phyloP scores from a whole-genome alignment of 2,888 invertebrate genomes.

The Anthophora plumipes region DNA sequence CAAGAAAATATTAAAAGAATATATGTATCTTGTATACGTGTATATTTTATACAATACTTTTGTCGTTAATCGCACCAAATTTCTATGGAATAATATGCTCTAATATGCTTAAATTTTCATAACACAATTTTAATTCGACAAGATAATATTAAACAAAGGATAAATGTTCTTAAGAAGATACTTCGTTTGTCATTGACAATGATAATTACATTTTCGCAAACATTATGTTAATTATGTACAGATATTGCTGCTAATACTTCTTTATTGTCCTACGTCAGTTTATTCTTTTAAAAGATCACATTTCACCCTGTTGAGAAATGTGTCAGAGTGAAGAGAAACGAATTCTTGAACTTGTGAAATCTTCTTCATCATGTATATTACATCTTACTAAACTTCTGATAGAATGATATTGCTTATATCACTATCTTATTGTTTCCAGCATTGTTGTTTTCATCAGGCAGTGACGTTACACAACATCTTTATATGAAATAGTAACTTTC shows the following conservation, averaged over 20 bases:
- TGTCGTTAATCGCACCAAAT: conserved; percentile 12
- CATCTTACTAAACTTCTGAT: neutral
- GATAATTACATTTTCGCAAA: neutral
- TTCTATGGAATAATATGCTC: conserved; percentile 14
- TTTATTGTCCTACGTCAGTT: neutral
- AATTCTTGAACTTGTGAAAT: neutral
- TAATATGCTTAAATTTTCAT: conserved; percentile 17
- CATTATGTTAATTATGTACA: neutral
- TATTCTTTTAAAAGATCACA: neutral
- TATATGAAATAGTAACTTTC: conserved; percentile 6
- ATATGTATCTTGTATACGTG: no score
- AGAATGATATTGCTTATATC: neutral
- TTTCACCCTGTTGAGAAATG: neutral
- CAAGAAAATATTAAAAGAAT: conserved; percentile 2
- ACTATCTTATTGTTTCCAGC: conserved; percentile 2
- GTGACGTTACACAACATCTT: conserved; percentile 4
- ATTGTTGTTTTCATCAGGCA: neutral
- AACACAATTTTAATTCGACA: conserved; percentile 49
- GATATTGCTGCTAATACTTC: no score
- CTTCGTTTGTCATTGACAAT: conserved; percentile 15
- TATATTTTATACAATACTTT: no score
- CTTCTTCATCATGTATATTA: neutral
- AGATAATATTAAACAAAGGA: conserved; percentile 50
- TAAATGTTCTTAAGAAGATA: conserved; percentile 35
- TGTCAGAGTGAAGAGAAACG: neutral